Base-by-base conservation (phyloP, 2,888 invertebrate genomes). In the Aplocera efformata region DNA sequence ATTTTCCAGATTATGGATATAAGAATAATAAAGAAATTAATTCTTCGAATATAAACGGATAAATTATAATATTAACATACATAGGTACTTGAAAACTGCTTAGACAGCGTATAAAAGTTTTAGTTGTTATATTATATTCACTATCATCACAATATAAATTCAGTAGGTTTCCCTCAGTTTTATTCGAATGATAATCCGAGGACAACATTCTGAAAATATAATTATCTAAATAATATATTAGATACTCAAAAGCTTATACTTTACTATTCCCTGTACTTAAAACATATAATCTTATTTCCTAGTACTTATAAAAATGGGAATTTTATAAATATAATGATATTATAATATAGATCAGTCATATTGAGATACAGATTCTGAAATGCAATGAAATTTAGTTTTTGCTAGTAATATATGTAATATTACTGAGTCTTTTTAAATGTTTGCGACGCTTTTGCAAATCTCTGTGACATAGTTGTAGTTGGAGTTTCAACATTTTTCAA, bases 401-500 rank as follows among this genome's bases (percentile, higher is more conserved):
- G 29, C 11, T 28, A 7, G 17, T n/a, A 4, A 7, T 13, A n/a
- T 17, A 29, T 17, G n/a, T 6, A 11, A 25, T 33, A 42, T 29
- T 46, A 32, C 27, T 32, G 39, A 10, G 22, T 21, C 11, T 35
- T 40, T 6, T 27, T 31, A 30, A 36, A 36, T 36, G 31, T 40
- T 31, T 59, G 52, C 8, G 80, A 82, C 20, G 76, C 77, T 24
- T 68, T 75, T 2, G 74, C 67, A 10, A 74, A 69, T 60, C 69
- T 76, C 35, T 70, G 59, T 7, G 39, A 25, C 8, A 32, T 8
- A 3, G 27, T 20, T 29, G 48, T 67, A 61, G 43, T 38, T 26
- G 48, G 35, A 1, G 50, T 50, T 34, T 93, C 91, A 48, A 93
- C 90, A 53, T 88, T 88, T 35, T 90, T 88, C 26, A 93, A 75